Evolutionary conservation across 1,140 invertebrate species (phyloP).

Genomic region (Apolygus lucorum): DNA sequence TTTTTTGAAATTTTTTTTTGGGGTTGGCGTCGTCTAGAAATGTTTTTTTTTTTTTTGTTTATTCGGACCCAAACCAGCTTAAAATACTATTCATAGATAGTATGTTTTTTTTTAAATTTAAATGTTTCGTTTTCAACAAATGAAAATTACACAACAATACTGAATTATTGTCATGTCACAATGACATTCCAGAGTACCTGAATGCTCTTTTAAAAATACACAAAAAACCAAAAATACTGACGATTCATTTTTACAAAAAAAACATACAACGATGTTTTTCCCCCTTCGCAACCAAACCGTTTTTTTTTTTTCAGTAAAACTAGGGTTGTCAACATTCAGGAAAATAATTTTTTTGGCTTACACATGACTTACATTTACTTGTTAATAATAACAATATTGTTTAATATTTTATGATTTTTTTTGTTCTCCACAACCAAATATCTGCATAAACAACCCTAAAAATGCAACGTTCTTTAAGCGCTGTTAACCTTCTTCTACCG

Average conservation of each 20-base stretch:
- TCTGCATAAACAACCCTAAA: not conserved
- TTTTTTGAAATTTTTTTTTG: not conserved
- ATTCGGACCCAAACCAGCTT: conserved; percentile 20
- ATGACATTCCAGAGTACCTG: conserved; percentile 19
- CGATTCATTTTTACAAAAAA: too few species aligned
- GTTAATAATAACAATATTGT: too few species aligned
- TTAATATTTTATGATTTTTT: too few species aligned
- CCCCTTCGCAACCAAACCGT: not conserved
- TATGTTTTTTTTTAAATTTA: not conserved
- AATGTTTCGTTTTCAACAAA: not conserved
- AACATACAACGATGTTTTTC: not conserved
- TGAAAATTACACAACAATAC: not conserved
- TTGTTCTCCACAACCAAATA: too few species aligned
- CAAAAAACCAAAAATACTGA: conserved; percentile 18
- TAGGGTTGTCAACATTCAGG: not conserved
- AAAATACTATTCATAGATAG: conserved; percentile 9
- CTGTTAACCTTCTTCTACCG: not conserved
- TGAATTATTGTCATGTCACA: conserved; percentile 15
- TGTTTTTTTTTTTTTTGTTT: not conserved
- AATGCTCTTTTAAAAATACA: conserved; percentile 16
- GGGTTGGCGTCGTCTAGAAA: not conserved
- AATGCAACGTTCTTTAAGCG: not conserved
- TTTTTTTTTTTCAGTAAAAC: not conserved
- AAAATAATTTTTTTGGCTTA: too few species aligned
- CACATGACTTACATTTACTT: too few species aligned